phyloP scores from a whole-genome alignment of 2,888 invertebrate species.

The Athripsodes cinereus region DNA sequence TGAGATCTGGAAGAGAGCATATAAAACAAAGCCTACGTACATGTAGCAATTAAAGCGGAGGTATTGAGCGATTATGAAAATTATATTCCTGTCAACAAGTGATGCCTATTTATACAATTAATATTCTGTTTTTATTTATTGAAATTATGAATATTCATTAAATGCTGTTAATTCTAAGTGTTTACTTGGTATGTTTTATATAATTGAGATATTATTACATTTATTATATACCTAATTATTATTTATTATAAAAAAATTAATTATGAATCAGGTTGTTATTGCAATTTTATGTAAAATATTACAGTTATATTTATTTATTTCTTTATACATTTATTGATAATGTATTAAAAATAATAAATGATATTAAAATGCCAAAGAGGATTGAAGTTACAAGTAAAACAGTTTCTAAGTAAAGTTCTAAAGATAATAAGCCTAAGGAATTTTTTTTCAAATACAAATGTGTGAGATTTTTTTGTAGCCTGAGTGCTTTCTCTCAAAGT shows the following conservation, averaged over 20 bases:
- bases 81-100: conserved; percentile 23
- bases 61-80: conserved; percentile 38
- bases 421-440: no score
- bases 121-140: neutral
- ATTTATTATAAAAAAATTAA: neutral
- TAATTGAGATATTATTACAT: neutral
- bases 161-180: neutral
- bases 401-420: neutral
- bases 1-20: conserved; percentile 94
- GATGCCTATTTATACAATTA: neutral
- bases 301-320: neutral
- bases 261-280: neutral
- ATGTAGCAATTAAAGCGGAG: conserved; percentile 58
- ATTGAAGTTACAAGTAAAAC: neutral
- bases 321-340: neutral
- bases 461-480: no score
- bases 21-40: conserved; percentile 84
- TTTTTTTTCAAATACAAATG: no score
- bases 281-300: neutral
- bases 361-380: neutral
- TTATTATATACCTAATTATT: neutral
- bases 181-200: neutral
- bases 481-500: no score
- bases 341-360: neutral
- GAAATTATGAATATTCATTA: no score